These are phyloP conservation scores for Tyto alba DNA, from an alignment of 2,113 vertebrate species.

Conservation along the genomic window DNA sequence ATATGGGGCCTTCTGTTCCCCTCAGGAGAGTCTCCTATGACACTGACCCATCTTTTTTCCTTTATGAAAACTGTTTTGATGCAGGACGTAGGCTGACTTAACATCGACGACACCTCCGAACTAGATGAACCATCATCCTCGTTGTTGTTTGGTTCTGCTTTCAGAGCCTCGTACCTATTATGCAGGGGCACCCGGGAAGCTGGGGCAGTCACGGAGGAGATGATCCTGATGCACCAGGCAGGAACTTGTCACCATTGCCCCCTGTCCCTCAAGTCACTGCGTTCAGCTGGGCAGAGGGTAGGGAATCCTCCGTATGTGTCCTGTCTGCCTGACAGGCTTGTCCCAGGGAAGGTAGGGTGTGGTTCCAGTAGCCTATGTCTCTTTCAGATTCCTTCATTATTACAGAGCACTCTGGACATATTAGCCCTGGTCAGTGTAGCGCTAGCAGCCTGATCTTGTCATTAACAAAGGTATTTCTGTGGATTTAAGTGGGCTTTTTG, in stretches of 20 bases:
- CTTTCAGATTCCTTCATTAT: neutral
- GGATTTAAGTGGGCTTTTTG: neutral
- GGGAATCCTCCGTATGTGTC: neutral
- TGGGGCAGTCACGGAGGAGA: rapidly evolving
- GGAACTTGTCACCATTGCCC: neutral
- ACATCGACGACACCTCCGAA: neutral
- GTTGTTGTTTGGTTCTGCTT: neutral
- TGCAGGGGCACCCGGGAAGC: neutral
- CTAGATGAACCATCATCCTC: neutral
- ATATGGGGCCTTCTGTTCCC: neutral
- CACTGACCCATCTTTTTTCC: no score
- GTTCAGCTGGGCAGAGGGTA: neutral
- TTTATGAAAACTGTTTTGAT: neutral
- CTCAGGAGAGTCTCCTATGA: neutral
- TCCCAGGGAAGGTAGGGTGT: neutral
- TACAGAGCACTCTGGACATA: neutral
- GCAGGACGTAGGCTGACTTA: neutral
- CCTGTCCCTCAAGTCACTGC: neutral
- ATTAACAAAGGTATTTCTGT: neutral
- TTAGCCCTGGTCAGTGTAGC: neutral
- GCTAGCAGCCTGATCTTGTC: neutral
- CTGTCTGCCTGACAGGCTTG: neutral
- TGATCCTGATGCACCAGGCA: neutral
- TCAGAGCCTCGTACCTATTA: neutral
- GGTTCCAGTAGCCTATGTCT: neutral